phyloP scores from a whole-genome alignment of 2,113 vertebrate genomes.

The Cinclus mexicanus region DNA sequence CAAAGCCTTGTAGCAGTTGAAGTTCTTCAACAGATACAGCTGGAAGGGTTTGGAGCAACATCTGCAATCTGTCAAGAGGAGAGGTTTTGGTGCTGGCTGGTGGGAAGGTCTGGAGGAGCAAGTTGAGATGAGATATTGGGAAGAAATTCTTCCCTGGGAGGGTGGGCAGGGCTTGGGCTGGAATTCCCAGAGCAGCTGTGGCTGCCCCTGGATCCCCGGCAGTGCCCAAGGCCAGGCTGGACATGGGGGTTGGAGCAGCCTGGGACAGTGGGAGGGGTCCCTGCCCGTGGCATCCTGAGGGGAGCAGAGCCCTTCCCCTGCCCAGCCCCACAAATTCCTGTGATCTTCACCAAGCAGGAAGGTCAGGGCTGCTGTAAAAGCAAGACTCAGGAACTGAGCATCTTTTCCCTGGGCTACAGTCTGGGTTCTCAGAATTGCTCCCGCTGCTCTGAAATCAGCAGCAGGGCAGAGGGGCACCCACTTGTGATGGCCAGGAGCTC shows the following conservation, averaged over 20 bases:
- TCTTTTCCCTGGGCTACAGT: neutral
- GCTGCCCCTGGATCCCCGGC: neutral
- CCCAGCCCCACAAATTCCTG: neutral
- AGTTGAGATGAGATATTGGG: neutral
- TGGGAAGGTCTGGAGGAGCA: neutral
- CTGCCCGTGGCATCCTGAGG: neutral
- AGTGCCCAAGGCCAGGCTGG: neutral
- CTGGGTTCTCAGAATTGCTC: neutral
- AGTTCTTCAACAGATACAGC: neutral
- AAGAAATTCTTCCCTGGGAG: neutral
- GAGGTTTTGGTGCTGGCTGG: neutral
- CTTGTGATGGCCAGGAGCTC: neutral
- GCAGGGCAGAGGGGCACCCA: neutral
- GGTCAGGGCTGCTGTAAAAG: neutral
- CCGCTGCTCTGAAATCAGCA: neutral
- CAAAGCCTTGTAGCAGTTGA: neutral
- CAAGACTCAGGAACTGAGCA: neutral
- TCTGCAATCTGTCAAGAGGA: neutral
- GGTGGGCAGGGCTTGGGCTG: neutral
- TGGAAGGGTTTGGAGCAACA: neutral
- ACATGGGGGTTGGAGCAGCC: fast-evolving
- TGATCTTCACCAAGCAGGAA: neutral
- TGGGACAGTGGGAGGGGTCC: neutral
- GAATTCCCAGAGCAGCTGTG: neutral
- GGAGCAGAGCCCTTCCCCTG: neutral